Conservation (phyloP, 2,113 vertebrate species). For the Merops nubicus region DNA sequence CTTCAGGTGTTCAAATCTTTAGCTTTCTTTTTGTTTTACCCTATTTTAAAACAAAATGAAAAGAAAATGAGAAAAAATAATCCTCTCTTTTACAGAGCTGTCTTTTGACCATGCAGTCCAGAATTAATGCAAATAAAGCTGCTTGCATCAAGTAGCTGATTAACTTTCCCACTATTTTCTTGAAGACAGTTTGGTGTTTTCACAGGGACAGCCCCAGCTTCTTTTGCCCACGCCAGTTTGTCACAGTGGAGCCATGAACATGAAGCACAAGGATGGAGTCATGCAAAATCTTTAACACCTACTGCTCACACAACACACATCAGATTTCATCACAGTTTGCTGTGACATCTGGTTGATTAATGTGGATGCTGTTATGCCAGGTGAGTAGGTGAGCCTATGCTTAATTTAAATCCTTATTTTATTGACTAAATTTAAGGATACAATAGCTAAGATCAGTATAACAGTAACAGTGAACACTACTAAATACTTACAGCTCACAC, state of each 20-base stretch:
- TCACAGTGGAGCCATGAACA: background rate
- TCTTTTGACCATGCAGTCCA: background rate
- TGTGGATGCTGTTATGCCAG: background rate
- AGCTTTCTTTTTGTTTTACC: background rate
- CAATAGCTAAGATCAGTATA: background rate
- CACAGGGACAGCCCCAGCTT: background rate
- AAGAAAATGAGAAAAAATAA: background rate
- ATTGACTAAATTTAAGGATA: background rate
- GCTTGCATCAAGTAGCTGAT: background rate
- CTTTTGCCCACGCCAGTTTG: background rate
- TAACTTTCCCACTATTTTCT: background rate
- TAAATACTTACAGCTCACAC: background rate
- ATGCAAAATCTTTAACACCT: background rate
- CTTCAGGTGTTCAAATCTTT: background rate
- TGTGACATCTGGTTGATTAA: background rate
- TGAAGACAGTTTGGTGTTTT: background rate
- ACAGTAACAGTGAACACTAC: background rate
- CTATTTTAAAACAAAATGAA: background rate
- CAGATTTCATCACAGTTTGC: background rate
- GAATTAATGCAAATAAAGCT: background rate
- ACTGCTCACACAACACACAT: background rate
- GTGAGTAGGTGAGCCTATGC: background rate
- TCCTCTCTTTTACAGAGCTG: background rate
- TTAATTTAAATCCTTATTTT: background rate
- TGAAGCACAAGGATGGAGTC: background rate